Evolutionary conservation across 2,888 invertebrate genomes (phyloP), one percentile per base, ranked within the genome.

Genomic region (Liodrosophila aerea): DNA sequence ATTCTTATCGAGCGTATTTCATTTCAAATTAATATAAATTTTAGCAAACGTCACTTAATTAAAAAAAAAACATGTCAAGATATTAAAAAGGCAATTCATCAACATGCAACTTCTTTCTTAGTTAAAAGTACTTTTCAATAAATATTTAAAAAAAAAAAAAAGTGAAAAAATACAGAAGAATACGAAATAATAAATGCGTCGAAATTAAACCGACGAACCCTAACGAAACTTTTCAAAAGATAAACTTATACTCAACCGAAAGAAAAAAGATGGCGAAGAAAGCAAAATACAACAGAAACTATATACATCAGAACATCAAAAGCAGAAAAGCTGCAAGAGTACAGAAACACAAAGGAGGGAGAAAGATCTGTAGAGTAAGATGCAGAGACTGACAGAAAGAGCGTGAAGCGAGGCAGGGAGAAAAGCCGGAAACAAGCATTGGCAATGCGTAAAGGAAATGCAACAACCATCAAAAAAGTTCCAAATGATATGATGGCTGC

Each of bases 401-500:
- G 31, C 31, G n/a, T n/a, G n/a, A n/a, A n/a, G n/a, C n/a, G n/a
- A n/a, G n/a, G n/a, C n/a, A n/a, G n/a, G n/a, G 39, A 27, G 34
- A 27, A 34, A 40, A 52, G 49, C 44, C 50, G 43, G 41, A 51
- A 36, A 45, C 50, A 34, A 41, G 33, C 52, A 44, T 40, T 50
- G 36, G 43, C 39, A 51, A 51, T 58, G 49, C 54, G 54, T 49
- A 64, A 64, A 47, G 36, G 60, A 57, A 60, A 60, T 69, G 64
- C 69, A 69, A 64, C 69, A 57, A 39, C 51, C 45, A 43, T 54
- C 64, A 56, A 40, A 57, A 69, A 69, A 69, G 60, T 69, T 69
- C 37, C 39, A 70, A 69, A 69, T 69, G 60, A 69, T 69, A 64
- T 69, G 69, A 69, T 57, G 69, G 65, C 70, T 50, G 60, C 53